Conservation (phyloP, 2,888 invertebrate species). For the Eulithis prunata region DNA sequence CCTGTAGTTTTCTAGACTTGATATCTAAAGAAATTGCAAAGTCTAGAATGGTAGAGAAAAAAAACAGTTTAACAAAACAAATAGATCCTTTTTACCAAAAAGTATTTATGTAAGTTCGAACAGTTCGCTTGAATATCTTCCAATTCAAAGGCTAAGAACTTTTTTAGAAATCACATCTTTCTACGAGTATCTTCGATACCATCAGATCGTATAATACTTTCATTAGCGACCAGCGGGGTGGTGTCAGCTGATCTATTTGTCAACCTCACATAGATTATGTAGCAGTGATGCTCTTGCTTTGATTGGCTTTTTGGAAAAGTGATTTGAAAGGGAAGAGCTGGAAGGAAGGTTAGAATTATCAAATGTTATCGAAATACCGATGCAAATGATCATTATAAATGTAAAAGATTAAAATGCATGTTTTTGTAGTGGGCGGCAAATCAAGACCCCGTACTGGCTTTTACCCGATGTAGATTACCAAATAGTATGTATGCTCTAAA, state of each 20-base stretch:
- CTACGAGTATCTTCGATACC: constrained; percentile 14
- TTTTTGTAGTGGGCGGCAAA: too few species aligned
- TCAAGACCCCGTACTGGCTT: too few species aligned
- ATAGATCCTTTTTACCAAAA: too few species aligned
- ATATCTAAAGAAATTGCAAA: too few species aligned
- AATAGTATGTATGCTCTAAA: too few species aligned
- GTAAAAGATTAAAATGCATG: too few species aligned
- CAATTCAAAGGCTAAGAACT: constrained; percentile 3
- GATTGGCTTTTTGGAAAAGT: constrained; percentile 25
- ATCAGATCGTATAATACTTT: constrained; percentile 52
- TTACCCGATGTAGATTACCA: too few species aligned
- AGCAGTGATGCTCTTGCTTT: constrained; percentile 23
- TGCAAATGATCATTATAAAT: too few species aligned
- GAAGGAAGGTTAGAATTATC: not conserved
- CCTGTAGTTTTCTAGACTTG: too few species aligned
- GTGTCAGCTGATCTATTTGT: constrained; percentile 47
- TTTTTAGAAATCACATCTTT: constrained; percentile 10
- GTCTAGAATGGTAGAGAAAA: too few species aligned
- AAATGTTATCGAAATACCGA: too few species aligned
- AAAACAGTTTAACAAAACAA: too few species aligned
- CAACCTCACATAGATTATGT: constrained; percentile 30
- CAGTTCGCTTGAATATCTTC: not conserved
- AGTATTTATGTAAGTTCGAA: not conserved
- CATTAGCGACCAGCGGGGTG: constrained; percentile 46
- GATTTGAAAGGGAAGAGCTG: not conserved